phyloP scores from a whole-genome alignment of 92 coral and sea anemone genomes.

The Palythoa grandiflora region DNA sequence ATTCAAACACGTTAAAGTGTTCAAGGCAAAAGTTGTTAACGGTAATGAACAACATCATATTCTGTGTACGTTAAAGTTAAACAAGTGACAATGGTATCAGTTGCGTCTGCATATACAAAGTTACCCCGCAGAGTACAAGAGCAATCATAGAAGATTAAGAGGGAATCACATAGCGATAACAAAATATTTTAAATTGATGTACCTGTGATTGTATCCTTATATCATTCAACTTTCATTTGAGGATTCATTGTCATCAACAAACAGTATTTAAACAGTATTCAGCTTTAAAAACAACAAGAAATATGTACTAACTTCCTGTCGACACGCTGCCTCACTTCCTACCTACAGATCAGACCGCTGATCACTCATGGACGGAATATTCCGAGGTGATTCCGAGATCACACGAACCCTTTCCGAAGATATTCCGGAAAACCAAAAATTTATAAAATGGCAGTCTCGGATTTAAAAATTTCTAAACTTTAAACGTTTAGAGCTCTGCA shows the following conservation, averaged over 20 bases:
- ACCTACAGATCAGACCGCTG: slow-evolving; percentile 5
- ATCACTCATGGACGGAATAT: slow-evolving; percentile 1
- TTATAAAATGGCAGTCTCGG: no score
- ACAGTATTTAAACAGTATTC: not conserved
- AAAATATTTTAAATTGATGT: not conserved
- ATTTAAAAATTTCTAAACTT: no score
- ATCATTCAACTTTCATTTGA: not conserved
- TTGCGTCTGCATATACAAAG: not conserved
- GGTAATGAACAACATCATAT: not conserved
- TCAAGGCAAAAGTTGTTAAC: not conserved
- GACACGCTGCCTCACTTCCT: no score
- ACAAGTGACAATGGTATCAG: not conserved
- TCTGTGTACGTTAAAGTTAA: not conserved
- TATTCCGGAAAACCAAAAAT: not conserved
- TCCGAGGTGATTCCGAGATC: slow-evolving; percentile 29
- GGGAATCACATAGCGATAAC: not conserved
- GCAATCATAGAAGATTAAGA: not conserved
- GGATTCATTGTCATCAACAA: slow-evolving; percentile 3
- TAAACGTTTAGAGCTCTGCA: no score
- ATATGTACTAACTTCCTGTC: slow-evolving; percentile 28
- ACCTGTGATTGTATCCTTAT: not conserved
- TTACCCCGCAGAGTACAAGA: not conserved
- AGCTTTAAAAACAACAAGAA: not conserved
- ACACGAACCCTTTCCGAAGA: slow-evolving; percentile 18
- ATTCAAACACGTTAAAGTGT: not conserved